Evolutionary conservation across 2,888 invertebrate genomes (phyloP).

Genomic region (Allacma fusca): DNA sequence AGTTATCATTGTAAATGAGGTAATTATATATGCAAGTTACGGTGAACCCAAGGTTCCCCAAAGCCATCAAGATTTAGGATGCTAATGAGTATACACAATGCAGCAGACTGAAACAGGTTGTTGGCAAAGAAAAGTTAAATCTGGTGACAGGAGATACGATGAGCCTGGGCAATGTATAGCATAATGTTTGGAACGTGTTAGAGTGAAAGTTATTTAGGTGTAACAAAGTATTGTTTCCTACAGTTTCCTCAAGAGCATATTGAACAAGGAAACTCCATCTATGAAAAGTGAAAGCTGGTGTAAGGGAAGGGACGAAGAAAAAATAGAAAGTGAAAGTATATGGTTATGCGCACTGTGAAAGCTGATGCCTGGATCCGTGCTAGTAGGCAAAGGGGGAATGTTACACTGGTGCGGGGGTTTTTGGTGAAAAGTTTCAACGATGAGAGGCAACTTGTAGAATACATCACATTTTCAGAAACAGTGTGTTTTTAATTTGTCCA

Average conservation of each 20-base stretch:
- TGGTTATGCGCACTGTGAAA: constrained; percentile 19
- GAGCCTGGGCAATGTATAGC: not conserved
- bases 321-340: constrained; percentile 23
- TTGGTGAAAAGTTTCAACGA: constrained; percentile 18
- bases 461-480: constrained; percentile 20
- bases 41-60: no score
- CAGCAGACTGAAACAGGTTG: no score
- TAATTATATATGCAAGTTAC: no score
- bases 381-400: not conserved
- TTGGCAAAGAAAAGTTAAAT: no score
- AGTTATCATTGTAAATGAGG: no score
- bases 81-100: no score
- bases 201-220: not conserved
- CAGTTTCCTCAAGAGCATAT: not conserved
- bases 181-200: not conserved
- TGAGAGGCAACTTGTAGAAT: constrained; percentile 41
- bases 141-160: not conserved
- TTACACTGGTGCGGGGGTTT: not conserved
- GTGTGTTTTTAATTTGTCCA: constrained; percentile 7
- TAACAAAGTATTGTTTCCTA: not conserved
- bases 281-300: constrained; percentile 13
- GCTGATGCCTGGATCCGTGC: not conserved
- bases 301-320: constrained; percentile 1
- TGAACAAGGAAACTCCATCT: constrained; percentile 19
- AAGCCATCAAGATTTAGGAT: no score